Conservation (phyloP, 2,797 vertebrate genomes). For the Todus mexicanus region DNA sequence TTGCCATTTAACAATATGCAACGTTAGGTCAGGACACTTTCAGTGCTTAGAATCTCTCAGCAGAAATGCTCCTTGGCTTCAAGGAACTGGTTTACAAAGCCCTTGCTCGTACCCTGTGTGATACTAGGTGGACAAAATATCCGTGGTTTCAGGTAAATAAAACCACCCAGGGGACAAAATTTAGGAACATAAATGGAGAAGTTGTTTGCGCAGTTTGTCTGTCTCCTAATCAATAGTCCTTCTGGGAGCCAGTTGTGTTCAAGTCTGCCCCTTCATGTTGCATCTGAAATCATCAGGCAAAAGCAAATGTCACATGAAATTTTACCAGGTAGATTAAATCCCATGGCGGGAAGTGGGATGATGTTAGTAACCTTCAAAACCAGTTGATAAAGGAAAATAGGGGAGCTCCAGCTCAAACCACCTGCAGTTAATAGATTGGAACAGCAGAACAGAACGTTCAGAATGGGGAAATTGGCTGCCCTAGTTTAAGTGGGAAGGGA, state of each 20-base stretch:
- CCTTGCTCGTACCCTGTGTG: neutral
- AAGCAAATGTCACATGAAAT: neutral
- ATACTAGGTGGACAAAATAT: neutral
- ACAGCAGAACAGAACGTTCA: neutral
- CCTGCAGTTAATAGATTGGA: too few species aligned
- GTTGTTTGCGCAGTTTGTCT: neutral
- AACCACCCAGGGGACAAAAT: neutral
- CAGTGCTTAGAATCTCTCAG: neutral
- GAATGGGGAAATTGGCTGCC: neutral
- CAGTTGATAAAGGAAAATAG: neutral
- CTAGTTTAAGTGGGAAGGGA: neutral
- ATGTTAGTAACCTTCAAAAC: neutral
- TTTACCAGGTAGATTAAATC: neutral
- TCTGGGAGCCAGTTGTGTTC: neutral
- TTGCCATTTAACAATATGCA: neutral
- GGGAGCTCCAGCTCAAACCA: neutral
- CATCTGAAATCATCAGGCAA: neutral
- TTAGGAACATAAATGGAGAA: neutral
- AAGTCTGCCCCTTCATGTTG: neutral
- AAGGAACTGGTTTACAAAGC: neutral
- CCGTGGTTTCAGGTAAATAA: neutral
- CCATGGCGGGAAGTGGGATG: neutral
- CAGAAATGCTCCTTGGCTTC: neutral
- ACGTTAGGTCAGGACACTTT: neutral
- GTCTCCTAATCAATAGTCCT: neutral